phyloP scores from a whole-genome alignment of 1,140 invertebrate species.

The Galendromus occidentalis region DNA sequence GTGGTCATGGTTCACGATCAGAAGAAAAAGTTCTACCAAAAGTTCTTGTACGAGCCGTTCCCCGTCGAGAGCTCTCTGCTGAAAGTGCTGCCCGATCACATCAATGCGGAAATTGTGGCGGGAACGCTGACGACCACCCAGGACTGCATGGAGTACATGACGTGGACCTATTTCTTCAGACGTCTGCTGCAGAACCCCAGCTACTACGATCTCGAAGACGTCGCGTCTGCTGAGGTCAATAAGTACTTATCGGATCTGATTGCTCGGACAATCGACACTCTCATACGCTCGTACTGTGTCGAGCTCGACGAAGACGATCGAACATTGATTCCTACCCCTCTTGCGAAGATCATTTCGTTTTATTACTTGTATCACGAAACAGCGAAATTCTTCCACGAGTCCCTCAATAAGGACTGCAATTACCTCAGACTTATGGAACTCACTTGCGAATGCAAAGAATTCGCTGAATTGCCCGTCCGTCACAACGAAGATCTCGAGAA shows the following conservation, averaged over 20 bases:
- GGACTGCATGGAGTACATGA: constrained; percentile 86
- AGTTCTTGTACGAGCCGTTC: constrained; percentile 96
- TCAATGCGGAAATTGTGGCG: constrained; percentile 91
- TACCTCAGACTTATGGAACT: constrained; percentile 56
- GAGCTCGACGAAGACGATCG: constrained; percentile 40
- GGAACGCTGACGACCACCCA: constrained; percentile 79
- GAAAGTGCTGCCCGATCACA: constrained; percentile 75
- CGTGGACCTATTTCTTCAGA: constrained; percentile 95
- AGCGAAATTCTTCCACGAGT: constrained; percentile 55
- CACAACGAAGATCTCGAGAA: constrained; percentile 96
- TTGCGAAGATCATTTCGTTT: constrained; percentile 81
- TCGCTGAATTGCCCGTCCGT: constrained; percentile 77
- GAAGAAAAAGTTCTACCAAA: constrained; percentile 98
- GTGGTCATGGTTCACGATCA: constrained; percentile 92
- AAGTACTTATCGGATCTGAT: constrained; percentile 42
- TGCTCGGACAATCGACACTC: constrained; percentile 46
- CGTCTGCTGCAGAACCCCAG: constrained; percentile 77
- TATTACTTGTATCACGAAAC: constrained; percentile 92
- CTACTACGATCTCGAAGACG: constrained; percentile 57
- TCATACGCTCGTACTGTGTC: constrained; percentile 56
- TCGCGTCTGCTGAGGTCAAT: constrained; percentile 49
- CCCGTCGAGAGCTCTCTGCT: constrained; percentile 83
- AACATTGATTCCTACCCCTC: constrained; percentile 49
- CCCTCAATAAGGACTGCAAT: constrained; percentile 38
- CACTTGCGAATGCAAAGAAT: constrained; percentile 70